Percentiles rank a stretch among this genome's conserved stretches.
Conservation (phyloP, 2,797 vertebrate species). For the Mus caroli region DNA sequence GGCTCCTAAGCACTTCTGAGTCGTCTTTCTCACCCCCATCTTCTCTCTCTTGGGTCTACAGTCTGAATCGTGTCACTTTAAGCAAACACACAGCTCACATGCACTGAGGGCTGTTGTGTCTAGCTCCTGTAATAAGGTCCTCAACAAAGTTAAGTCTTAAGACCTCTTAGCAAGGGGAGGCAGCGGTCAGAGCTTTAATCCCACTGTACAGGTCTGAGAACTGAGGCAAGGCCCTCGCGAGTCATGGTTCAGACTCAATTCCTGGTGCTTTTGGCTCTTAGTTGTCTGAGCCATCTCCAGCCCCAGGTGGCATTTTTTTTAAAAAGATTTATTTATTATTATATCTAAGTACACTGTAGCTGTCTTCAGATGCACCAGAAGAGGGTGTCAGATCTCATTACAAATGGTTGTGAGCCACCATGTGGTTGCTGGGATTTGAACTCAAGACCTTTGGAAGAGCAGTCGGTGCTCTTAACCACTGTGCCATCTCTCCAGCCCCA, state of each 20-base stretch:
- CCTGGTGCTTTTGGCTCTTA: not conserved
- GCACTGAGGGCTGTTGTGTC: not conserved
- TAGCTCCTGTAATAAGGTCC: not conserved
- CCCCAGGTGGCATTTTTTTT: not conserved
- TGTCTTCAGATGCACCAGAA: no score
- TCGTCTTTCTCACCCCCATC: not conserved
- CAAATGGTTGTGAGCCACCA: no score
- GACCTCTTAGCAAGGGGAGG: not conserved
- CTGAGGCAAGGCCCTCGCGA: not conserved
- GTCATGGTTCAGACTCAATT: not conserved
- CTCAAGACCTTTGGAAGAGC: no score
- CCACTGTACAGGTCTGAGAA: not conserved
- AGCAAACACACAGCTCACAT: not conserved
- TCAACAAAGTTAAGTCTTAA: not conserved
- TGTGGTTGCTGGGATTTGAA: no score
- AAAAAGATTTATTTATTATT: no score
- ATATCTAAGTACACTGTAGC: no score
- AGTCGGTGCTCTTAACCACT: no score
- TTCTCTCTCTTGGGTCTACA: not conserved
- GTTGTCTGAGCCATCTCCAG: not conserved
- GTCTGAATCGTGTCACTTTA: not conserved
- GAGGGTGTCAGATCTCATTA: no score
- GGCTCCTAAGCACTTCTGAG: not conserved
- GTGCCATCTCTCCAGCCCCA: not conserved
- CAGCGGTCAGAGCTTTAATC: not conserved